These are phyloP conservation scores for Sinentomon sp. DNA, from an alignment of 2,888 invertebrate species.

Conservation along the genomic window DNA sequence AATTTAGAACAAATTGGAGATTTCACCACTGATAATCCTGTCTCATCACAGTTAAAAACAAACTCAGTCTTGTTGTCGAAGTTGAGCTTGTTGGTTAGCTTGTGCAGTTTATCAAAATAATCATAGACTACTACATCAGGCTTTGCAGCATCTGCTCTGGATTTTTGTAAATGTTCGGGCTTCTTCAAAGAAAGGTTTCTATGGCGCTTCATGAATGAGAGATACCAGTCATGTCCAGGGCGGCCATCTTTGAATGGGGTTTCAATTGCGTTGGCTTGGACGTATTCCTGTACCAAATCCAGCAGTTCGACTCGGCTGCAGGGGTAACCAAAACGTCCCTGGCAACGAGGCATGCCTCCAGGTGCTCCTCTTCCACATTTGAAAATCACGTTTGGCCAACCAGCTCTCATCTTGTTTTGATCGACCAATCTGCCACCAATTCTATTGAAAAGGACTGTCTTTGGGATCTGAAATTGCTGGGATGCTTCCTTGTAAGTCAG, in stretches of 20 bases:
- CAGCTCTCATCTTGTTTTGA: too few species aligned
- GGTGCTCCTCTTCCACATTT: too few species aligned
- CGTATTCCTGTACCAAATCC: conserved; percentile 8
- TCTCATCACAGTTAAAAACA: background rate
- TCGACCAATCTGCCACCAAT: too few species aligned
- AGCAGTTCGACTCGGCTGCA: conserved; percentile 14
- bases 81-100: conserved; percentile 5
- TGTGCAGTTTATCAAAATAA: conserved; percentile 14
- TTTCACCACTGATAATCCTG: background rate
- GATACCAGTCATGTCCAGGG: conserved; percentile 15
- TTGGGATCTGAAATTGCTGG: too few species aligned
- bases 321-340: too few species aligned
- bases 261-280: conserved; percentile 8
- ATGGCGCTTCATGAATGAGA: conserved; percentile 13
- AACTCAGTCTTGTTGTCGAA: background rate
- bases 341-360: too few species aligned
- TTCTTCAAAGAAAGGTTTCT: conserved; percentile 15
- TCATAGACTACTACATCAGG: conserved; percentile 16
- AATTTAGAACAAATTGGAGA: too few species aligned
- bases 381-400: too few species aligned
- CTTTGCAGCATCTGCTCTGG: conserved; percentile 13
- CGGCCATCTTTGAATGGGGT: conserved; percentile 14
- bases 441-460: too few species aligned
- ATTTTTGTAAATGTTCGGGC: conserved; percentile 17
- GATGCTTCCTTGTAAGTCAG: too few species aligned